Conservation (phyloP, 2,888 invertebrate genomes). For the Diabrotica balteata region DNA sequence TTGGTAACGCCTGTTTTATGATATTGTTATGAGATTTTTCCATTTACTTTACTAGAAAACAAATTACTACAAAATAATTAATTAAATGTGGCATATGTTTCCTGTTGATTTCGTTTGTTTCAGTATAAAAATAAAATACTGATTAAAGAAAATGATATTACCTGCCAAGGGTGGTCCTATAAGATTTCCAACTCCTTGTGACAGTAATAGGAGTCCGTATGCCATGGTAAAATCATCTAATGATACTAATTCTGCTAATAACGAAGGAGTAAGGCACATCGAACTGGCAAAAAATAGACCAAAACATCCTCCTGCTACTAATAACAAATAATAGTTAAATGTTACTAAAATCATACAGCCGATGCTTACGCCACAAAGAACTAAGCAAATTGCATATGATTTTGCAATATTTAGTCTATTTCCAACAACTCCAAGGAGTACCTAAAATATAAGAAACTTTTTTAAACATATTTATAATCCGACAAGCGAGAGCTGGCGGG, state of each 20-base stretch:
- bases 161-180: slow-evolving; percentile 93
- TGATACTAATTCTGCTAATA: slow-evolving; percentile 87
- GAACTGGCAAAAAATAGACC: slow-evolving; percentile 92
- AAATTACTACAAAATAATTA: no score
- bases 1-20: no score
- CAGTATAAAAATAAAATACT: no score
- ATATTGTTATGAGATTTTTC: no score
- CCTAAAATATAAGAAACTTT: slow-evolving; percentile 58
- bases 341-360: slow-evolving; percentile 65
- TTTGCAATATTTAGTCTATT: slow-evolving; percentile 85
- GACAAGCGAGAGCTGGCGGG: no score
- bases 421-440: slow-evolving; percentile 86
- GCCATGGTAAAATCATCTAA: slow-evolving; percentile 91
- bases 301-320: slow-evolving; percentile 68
- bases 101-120: no score
- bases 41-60: no score
- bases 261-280: slow-evolving; percentile 89
- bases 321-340: slow-evolving; percentile 55
- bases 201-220: slow-evolving; percentile 86
- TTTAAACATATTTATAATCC: no score
- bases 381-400: slow-evolving; percentile 81
- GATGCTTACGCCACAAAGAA: slow-evolving; percentile 70
- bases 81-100: no score
- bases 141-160: slow-evolving; percentile 44
- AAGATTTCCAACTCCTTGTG: slow-evolving; percentile 92